These are phyloP conservation scores for Liposcelis brunnea DNA, from an alignment of 2,888 invertebrate genomes.

Conservation along the genomic window DNA sequence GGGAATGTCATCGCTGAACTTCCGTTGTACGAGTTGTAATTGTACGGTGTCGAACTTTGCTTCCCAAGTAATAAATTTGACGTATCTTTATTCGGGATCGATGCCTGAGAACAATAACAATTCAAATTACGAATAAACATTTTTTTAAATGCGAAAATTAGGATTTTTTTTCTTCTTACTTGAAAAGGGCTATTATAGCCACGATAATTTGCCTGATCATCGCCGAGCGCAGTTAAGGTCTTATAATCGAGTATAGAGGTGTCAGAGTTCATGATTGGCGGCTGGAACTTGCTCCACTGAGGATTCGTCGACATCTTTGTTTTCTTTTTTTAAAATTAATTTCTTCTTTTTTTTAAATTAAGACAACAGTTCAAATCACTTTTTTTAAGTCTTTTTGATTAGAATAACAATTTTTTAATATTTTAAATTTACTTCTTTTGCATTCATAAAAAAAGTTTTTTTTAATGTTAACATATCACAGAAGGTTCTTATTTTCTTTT, in stretches of 20 bases:
- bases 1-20: slow-evolving; percentile 24
- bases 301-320: slow-evolving; percentile 58
- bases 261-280: slow-evolving; percentile 70
- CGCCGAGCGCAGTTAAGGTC: slow-evolving; percentile 45
- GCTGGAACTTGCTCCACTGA: slow-evolving; percentile 83
- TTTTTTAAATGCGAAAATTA: not conserved
- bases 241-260: slow-evolving; percentile 66
- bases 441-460: slow-evolving; percentile 20
- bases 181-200: slow-evolving; percentile 11
- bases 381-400: slow-evolving; percentile 25
- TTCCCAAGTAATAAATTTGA: slow-evolving; percentile 22
- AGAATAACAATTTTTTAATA: slow-evolving; percentile 19
- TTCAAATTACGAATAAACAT: not conserved
- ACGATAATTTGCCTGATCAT: slow-evolving; percentile 16
- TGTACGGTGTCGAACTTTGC: slow-evolving; percentile 21
- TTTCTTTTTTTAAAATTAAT: slow-evolving; percentile 16
- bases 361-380: slow-evolving; percentile 23
- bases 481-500: slow-evolving; percentile 36
- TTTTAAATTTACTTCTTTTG: slow-evolving; percentile 14
- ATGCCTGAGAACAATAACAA: not conserved
- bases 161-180: slow-evolving; percentile 1
- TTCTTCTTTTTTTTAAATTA: slow-evolving; percentile 18
- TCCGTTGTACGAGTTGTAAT: slow-evolving; percentile 18
- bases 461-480: slow-evolving; percentile 39
- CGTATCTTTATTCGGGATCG: slow-evolving; percentile 16